Evolutionary conservation across 2,888 invertebrate species (phyloP).

Genomic region (Capitulum mitella): DNA sequence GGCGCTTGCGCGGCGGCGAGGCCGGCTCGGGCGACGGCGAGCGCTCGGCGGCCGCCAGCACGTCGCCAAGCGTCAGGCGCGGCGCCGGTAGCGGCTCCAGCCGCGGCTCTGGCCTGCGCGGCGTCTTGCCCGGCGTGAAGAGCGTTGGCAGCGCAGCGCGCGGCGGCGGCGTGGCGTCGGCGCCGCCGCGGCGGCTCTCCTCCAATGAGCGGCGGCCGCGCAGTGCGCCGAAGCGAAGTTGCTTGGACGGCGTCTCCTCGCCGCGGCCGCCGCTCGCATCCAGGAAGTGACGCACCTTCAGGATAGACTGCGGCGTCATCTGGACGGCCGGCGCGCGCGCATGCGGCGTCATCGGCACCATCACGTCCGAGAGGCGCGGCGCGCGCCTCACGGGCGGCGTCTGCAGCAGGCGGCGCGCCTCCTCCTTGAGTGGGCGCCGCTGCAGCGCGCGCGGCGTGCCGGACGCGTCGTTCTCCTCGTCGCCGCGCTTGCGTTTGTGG

Average conservation of each 20-base stretch:
- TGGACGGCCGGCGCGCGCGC: not conserved
- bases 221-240: not conserved
- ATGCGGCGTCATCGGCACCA: not conserved
- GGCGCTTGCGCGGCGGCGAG: not conserved
- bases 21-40: not conserved
- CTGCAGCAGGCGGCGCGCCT: not conserved
- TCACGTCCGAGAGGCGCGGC: not conserved
- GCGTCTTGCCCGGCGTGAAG: slow-evolving; percentile 13
- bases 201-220: not conserved
- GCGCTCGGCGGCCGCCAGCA: not conserved
- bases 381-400: not conserved
- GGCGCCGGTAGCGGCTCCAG: not conserved
- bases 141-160: not conserved
- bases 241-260: slow-evolving; percentile 13
- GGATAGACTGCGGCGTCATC: slow-evolving; percentile 27
- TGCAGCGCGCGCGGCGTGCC: not conserved
- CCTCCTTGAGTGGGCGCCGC: not conserved
- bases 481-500: not conserved
- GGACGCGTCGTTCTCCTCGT: not conserved
- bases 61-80: not conserved
- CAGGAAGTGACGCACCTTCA: slow-evolving; percentile 26
- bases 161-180: not conserved
- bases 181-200: not conserved
- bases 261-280: not conserved
- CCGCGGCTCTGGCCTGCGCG: not conserved